phyloP scores from a whole-genome alignment of 2,888 invertebrate genomes.

The Argynnis bischoffii region DNA sequence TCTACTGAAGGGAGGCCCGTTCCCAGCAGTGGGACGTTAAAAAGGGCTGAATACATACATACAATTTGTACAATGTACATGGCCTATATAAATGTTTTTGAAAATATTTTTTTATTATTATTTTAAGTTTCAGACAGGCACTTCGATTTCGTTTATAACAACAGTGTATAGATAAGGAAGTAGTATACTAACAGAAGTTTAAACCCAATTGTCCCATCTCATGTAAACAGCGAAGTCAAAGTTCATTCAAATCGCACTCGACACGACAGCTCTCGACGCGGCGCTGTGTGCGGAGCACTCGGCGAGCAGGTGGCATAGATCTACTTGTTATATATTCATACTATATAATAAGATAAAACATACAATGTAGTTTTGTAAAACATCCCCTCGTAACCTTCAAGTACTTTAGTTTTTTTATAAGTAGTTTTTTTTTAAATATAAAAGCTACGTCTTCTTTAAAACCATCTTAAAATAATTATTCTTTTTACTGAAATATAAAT shows the following conservation, averaged over 20 bases:
- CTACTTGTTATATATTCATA: slow-evolving; percentile 15
- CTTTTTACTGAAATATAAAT: no score
- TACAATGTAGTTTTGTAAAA: background rate
- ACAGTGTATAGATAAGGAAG: background rate
- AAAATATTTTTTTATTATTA: no score
- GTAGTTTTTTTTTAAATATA: no score
- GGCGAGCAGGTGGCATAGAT: slow-evolving; percentile 7
- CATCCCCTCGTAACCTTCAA: background rate
- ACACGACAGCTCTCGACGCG: slow-evolving; percentile 24
- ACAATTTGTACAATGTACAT: no score
- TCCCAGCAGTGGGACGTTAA: no score
- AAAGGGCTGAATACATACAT: no score
- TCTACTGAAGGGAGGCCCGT: no score
- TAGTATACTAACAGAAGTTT: background rate
- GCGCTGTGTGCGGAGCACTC: slow-evolving; percentile 35
- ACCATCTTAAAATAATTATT: no score
- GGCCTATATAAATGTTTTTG: no score
- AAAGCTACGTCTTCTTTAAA: no score
- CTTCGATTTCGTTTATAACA: background rate
- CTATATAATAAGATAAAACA: slow-evolving; percentile 15
- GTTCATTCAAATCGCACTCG: slow-evolving; percentile 19
- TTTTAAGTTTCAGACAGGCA: no score
- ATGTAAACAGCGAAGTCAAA: slow-evolving; percentile 23
- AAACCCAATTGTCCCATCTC: slow-evolving; percentile 15
- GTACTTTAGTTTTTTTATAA: background rate